These are phyloP conservation scores for Zapornia atra DNA, from an alignment of 2,113 vertebrate genomes.

Conservation along the genomic window DNA sequence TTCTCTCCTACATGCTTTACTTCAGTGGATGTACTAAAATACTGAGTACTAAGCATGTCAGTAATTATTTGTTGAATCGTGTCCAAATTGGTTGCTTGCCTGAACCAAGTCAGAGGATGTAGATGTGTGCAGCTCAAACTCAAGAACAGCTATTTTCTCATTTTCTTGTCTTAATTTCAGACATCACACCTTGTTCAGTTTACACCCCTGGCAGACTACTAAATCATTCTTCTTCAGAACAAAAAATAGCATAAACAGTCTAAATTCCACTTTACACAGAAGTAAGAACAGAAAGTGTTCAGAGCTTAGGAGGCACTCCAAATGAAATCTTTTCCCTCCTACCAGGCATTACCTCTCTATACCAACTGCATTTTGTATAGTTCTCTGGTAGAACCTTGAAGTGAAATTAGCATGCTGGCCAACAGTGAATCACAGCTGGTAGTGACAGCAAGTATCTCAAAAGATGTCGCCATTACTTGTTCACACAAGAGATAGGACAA, in stretches of 20 bases:
- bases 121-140: background rate
- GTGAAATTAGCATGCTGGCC: background rate
- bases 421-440: background rate
- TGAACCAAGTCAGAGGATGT: background rate
- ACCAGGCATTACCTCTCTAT: background rate
- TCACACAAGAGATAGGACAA: background rate
- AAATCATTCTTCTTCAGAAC: background rate
- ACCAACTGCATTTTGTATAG: background rate
- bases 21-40: background rate
- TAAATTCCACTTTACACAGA: background rate
- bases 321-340: background rate
- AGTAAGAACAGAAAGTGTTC: background rate
- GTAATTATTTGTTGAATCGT: background rate
- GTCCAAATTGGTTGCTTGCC: background rate
- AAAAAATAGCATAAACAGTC: background rate
- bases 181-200: background rate
- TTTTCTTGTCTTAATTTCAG: slow-evolving; percentile 16
- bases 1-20: background rate
- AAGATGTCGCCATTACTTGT: background rate
- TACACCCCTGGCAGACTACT: background rate
- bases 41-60: background rate
- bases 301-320: background rate
- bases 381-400: background rate
- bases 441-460: background rate
- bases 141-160: background rate